Evolutionary conservation across 2,888 invertebrate species (phyloP), one percentile per base, ranked within the genome.

Genomic region (Caenorhabditis angaria): DNA sequence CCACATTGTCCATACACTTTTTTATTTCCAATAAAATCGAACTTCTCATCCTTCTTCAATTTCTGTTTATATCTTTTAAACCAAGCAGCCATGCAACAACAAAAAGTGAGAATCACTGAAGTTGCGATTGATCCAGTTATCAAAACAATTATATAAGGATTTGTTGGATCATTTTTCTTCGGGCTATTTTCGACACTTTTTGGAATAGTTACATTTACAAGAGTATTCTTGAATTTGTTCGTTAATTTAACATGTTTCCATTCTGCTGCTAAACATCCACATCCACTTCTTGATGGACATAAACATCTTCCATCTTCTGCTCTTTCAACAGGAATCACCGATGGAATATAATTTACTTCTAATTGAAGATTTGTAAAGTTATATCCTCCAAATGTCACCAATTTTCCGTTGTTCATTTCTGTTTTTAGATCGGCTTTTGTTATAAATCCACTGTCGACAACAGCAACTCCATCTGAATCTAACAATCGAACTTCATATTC

Each of bases 181-280:
- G 53, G 28, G 35, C 51, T 59, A 6, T 3, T 6, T 32, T 53
- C 29, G 28, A 22, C 27, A 58, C 28, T 25, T 8, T 28, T 20
- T 12, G 32, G 5, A 27, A 20, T 32, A 12, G 32, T 29, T n/a
- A 18, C 8, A 41, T 41, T 41, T 12, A 41, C 41, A 41, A 18
- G 5, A 14, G 18, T 41, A 14, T 41, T 14, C 18, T 41, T 41
- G 14, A 41, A 41, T 18, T 41, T 41, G 10, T 41, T 41, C 6
- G 70, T 56, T 27, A 82, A 63, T 50, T 76, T 65, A 27, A 86
- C 82, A n/a, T 77, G 76, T 65, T 85, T 82, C 80, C 83, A 83
- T 56, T 86, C 85, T 8, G 85, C 86, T 6, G 86, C 85, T 14
- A 86, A 70, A 63, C 86, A 86, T 29, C 83, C 82, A 69, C 86